Base-by-base conservation (phyloP, 2,797 vertebrate genomes). In the Betta splendens region DNA sequence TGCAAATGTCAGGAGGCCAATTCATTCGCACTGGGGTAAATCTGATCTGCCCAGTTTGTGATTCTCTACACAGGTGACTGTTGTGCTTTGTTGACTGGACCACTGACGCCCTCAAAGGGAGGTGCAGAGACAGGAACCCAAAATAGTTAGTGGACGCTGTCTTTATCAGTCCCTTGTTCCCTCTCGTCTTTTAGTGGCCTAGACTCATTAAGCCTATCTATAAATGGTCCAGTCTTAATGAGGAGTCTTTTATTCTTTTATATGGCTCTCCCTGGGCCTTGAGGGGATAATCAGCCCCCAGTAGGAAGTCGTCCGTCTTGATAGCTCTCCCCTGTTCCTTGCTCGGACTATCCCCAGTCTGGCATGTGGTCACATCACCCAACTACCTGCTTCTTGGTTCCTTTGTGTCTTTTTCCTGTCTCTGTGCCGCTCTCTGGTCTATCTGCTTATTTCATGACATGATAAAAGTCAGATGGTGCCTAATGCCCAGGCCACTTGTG, bases 291-390 rank as follows among this genome's bases (percentile, higher is more conserved):
- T 91, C 89, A 90, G 87, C 89, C 86, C 91, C 85, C 85, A 93
- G 90, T 95, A 95, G 94, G 94, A 97, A 96, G 95, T 94, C 89
- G 92, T 95, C 94, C 94, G 93, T 95, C 93, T 95, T 94, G 94
- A 94, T 94, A 91, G 92, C 90, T 90, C 90, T 90, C 89, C 85
- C 83, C 90, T 90, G 92, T 85, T 85, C 93, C 94, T 83, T 79
- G 83, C 90, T 89, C 89, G 90, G 90, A 89, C 88, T 42, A 60
- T 38, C 59, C 39, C 39, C 31, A 51, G 32, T 71, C 50, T 62
- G 71, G 39, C 36, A 25, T 32, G n/a, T 48, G 91, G 89, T 54
- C 53, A 28, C 57, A 50, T 23, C 42, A 51, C 42, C 51, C 17
- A 69, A 59, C 54, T 35, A 59, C 54, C 23, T 48, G 46, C 37